Conservation (phyloP, 2,888 invertebrate genomes). For the Drosophila birchii region DNA sequence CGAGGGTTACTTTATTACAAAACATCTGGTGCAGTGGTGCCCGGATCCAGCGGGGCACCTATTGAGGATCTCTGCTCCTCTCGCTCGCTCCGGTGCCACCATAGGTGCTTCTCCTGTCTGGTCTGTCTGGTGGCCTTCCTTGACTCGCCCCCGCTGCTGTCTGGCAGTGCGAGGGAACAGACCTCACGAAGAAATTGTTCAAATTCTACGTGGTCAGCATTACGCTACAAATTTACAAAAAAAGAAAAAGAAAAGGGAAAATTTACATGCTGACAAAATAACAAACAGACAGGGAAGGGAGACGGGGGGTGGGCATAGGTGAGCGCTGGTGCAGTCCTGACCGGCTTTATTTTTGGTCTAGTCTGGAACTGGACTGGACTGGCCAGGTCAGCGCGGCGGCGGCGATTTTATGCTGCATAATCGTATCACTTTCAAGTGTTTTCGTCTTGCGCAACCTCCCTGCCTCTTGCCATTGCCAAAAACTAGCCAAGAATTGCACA, state of each 20-base stretch:
- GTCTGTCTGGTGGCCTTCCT: slow-evolving; percentile 49
- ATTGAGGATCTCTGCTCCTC: slow-evolving; percentile 57
- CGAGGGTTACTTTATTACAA: slow-evolving; percentile 66
- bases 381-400: slow-evolving; percentile 11
- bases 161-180: slow-evolving; percentile 38
- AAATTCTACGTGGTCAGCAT: slow-evolving; percentile 82
- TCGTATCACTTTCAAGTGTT: slow-evolving; percentile 79
- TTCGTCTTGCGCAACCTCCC: slow-evolving; percentile 39
- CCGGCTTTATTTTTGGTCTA: slow-evolving; percentile 37
- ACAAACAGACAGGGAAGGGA: slow-evolving; percentile 36
- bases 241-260: slow-evolving; percentile 43
- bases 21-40: slow-evolving; percentile 67
- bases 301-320: slow-evolving; percentile 1
- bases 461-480: slow-evolving; percentile 51
- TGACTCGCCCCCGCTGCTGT: slow-evolving; percentile 43
- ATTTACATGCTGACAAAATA: slow-evolving; percentile 68
- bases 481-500: slow-evolving; percentile 71
- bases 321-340: slow-evolving; percentile 34
- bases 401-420: slow-evolving; percentile 73
- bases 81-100: slow-evolving; percentile 1
- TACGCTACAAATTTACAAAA: slow-evolving; percentile 79
- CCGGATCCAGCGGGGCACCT: slow-evolving; percentile 47
- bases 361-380: slow-evolving; percentile 20
- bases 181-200: slow-evolving; percentile 68
- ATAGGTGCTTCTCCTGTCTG: slow-evolving; percentile 17